These are phyloP conservation scores for Lophius piscatorius DNA, from an alignment of 2,113 vertebrate genomes.

Conservation along the genomic window DNA sequence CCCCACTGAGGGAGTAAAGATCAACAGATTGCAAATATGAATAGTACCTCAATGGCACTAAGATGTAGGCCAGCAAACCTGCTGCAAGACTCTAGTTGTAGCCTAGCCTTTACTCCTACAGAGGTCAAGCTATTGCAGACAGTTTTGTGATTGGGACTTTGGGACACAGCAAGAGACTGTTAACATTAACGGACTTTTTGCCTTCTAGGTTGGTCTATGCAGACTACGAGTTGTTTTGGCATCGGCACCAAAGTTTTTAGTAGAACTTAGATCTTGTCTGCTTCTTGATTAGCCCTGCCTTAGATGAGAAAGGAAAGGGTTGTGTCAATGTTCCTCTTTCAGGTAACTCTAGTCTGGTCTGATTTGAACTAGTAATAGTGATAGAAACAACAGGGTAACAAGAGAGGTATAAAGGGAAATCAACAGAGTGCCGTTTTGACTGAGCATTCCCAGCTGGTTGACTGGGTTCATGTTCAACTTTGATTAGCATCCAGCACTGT, in stretches of 20 bases:
- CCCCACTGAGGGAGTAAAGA: slow-evolving; percentile 40
- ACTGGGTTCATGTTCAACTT: slow-evolving; percentile 50
- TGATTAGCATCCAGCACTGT: slow-evolving; percentile 51
- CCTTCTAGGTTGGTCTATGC: slow-evolving; percentile 69
- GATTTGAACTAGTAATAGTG: slow-evolving; percentile 26
- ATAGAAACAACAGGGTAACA: slow-evolving; percentile 15
- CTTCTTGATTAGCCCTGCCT: slow-evolving; percentile 50
- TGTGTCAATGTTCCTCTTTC: slow-evolving; percentile 65
- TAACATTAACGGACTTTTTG: slow-evolving; percentile 63
- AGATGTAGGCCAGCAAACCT: slow-evolving; percentile 29
- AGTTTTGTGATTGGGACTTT: slow-evolving; percentile 33
- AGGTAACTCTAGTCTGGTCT: slow-evolving; percentile 69
- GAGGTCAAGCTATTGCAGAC: slow-evolving; percentile 52
- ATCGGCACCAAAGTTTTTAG: slow-evolving; percentile 22
- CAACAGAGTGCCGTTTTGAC: slow-evolving; percentile 32
- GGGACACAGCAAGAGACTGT: slow-evolving; percentile 57
- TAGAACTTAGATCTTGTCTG: slow-evolving; percentile 33
- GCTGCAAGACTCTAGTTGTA: slow-evolving; percentile 39
- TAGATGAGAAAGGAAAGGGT: slow-evolving; percentile 42
- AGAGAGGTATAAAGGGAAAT: slow-evolving; percentile 18
- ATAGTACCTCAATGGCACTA: slow-evolving; percentile 48
- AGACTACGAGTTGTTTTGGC: slow-evolving; percentile 39
- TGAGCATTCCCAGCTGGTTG: slow-evolving; percentile 34
- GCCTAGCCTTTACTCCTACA: slow-evolving; percentile 32
- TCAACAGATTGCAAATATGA: slow-evolving; percentile 52